Conservation (phyloP, 2,113 vertebrate genomes). For the Alces alces region DNA sequence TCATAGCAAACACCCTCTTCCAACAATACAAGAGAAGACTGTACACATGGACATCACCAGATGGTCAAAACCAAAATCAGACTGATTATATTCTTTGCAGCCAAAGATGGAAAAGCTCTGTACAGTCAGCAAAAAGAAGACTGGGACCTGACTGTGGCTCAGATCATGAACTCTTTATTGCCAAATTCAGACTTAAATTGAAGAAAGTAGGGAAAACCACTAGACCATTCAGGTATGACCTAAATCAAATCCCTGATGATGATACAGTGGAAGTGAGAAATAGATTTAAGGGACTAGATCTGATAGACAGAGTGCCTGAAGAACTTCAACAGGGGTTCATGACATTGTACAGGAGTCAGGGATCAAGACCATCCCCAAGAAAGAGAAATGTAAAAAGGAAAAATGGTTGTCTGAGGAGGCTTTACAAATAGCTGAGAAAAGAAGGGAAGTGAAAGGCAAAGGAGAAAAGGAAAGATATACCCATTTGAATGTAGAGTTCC, state of each 20-base stretch:
- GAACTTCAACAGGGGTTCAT: fast-evolving
- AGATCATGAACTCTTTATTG: background rate
- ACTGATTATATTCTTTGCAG: background rate
- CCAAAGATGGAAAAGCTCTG: background rate
- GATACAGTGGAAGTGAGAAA: background rate
- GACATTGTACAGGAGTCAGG: background rate
- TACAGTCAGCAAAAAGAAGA: background rate
- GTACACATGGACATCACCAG: background rate
- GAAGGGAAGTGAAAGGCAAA: background rate
- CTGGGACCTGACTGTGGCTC: background rate
- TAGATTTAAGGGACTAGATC: background rate
- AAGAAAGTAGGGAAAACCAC: background rate
- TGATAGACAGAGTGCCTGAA: background rate
- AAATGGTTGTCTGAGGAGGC: background rate
- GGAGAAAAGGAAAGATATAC: background rate
- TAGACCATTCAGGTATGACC: background rate
- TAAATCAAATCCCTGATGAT: background rate
- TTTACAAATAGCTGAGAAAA: background rate
- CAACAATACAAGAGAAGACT: background rate
- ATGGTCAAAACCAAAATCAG: background rate
- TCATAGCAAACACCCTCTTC: background rate
- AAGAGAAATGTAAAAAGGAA: background rate
- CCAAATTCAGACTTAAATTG: background rate
- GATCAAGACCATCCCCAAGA: background rate
- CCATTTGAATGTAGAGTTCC: background rate